These are phyloP conservation scores for Stictonetta naevosa DNA, from an alignment of 2,113 vertebrate species.

Conservation along the genomic window DNA sequence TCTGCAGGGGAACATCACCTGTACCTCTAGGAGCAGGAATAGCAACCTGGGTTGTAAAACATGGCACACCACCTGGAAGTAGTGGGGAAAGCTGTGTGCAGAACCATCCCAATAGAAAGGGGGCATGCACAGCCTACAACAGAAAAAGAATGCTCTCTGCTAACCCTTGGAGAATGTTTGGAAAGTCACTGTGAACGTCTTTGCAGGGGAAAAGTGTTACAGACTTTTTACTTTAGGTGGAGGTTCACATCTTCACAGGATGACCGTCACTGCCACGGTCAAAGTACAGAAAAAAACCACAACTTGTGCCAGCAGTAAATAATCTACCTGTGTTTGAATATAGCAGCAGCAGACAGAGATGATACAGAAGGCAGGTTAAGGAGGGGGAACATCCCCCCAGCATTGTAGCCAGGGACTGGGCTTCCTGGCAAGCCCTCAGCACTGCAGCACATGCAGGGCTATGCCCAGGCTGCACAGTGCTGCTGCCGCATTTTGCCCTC, in stretches of 20 bases:
- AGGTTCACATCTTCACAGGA: not conserved
- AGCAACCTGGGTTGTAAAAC: not conserved
- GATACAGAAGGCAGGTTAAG: not conserved
- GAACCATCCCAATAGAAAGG: not conserved
- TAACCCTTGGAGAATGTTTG: not conserved
- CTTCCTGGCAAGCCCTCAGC: accelerated
- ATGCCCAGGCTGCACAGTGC: not conserved
- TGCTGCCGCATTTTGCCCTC: not conserved
- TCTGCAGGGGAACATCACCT: not conserved
- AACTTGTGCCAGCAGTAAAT: not conserved
- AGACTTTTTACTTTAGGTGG: not conserved
- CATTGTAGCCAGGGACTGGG: accelerated
- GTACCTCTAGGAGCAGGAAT: not conserved
- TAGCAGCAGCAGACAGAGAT: not conserved
- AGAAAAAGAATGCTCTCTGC: not conserved
- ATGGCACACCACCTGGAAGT: not conserved
- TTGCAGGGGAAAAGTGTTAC: not conserved
- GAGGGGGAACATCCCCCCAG: not conserved
- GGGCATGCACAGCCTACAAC: not conserved
- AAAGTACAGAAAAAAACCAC: not conserved
- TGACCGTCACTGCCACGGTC: accelerated
- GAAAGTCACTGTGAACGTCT: not conserved
- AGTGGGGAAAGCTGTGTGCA: not conserved
- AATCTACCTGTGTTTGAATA: not conserved
- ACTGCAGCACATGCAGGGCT: not conserved